Evolutionary conservation across 2,888 invertebrate species (phyloP), one percentile per base, ranked within the genome.

Genomic region (Thereva unica): DNA sequence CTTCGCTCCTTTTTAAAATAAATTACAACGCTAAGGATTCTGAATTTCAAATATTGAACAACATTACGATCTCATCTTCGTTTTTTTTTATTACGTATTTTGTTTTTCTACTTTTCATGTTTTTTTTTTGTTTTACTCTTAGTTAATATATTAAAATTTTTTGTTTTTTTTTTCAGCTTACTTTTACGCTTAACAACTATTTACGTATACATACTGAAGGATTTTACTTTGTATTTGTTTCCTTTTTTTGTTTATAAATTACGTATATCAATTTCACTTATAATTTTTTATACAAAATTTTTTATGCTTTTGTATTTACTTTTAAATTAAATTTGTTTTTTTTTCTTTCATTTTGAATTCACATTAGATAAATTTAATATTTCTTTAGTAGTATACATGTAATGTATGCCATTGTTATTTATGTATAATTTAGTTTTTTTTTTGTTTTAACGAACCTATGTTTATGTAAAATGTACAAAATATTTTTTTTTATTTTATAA

Each of bases 121-220:
- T 45, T 45, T 45, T 45, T 45, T 8, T 45, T 45, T 35, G 37
- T 35, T 54, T 56, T 50, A 65, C 12, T 42, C 55, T 65, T 61
- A 61, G 61, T 40, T 23, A 61, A 61, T 61, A 61, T 61, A 61
- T 61, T 61, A 61, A 61, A 61, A 61, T 41, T 61, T 61, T 61
- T 50, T 61, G 41, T 42, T 61, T 12, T 61, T 49, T 34, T 61
- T 49, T 41, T 34, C 50, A 50, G 50, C 50, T 37, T 50, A 38
- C 34, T 12, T 49, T 54, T 38, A 49, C 38, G 10, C 53, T 54
- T 54, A 64, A 55, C 47, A 55, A n/a, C 64, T 64, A 61, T 57
- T 72, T 81, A 81, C 80, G 80, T 80, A 80, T 80, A 80, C 80
- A 75, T 79, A 77, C 75, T 76, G 74, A 76, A 77, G 78, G 76